A percentile compares a stretch with the other conserved stretches of the same genome.
These are phyloP conservation scores for Baccha elongata DNA, from an alignment of 2,888 invertebrate species.

Conservation along the genomic window DNA sequence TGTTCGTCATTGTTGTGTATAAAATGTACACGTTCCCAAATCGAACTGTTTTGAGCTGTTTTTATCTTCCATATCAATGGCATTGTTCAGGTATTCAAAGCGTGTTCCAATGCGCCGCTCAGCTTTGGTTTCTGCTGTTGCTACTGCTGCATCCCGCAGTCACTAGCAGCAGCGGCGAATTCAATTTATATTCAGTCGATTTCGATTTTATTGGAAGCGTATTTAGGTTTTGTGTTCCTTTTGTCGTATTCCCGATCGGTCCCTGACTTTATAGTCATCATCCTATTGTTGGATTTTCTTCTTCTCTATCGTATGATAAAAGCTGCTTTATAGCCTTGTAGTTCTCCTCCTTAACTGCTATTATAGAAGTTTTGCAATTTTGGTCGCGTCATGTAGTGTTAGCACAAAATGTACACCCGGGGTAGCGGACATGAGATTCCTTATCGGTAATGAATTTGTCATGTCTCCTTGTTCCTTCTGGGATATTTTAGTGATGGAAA, in stretches of 20 bases:
- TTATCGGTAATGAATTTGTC: conserved; percentile 74
- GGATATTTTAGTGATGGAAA: conserved; percentile 28
- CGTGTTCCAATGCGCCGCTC: conserved; percentile 46
- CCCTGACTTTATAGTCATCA: background rate
- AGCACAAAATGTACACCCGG: conserved; percentile 37
- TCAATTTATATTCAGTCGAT: conserved; percentile 72
- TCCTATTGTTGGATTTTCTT: conserved; percentile 34
- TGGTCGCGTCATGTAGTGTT: conserved; percentile 64
- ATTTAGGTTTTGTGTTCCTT: conserved; percentile 48
- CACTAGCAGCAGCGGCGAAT: conserved; percentile 29
- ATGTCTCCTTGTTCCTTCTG: conserved; percentile 48
- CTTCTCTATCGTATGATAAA: conserved; percentile 39
- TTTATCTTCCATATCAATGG: conserved; percentile 8
- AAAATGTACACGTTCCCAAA: conserved; percentile 34
- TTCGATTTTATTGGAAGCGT: conserved; percentile 68
- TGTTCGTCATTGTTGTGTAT: background rate
- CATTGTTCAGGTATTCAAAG: conserved; percentile 74
- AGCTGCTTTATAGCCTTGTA: conserved; percentile 24
- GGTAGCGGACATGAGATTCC: conserved; percentile 58
- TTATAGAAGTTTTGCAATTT: conserved; percentile 55
- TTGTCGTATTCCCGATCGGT: background rate
- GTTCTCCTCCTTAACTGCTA: conserved; percentile 16
- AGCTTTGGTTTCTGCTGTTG: conserved; percentile 8
- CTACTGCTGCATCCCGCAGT: conserved; percentile 37
- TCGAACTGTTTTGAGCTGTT: conserved; percentile 63